Conservation (phyloP, 2,888 invertebrate genomes). For the Cephus rjabovi region DNA sequence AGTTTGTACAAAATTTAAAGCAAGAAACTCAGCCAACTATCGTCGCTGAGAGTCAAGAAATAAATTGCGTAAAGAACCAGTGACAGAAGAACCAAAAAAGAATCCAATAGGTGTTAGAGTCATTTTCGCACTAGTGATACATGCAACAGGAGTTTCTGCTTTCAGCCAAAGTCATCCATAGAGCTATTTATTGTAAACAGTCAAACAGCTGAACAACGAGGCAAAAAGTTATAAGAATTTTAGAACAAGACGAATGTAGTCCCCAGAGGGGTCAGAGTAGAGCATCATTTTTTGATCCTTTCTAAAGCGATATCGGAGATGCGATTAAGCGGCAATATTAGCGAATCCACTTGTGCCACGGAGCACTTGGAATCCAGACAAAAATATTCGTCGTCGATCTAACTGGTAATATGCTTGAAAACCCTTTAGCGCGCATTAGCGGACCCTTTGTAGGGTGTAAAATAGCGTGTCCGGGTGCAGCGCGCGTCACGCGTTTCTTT, state of each 20-base stretch:
- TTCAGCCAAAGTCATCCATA: background rate
- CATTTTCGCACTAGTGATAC: background rate
- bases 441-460: slow-evolving; percentile 34
- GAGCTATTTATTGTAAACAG: too few species aligned
- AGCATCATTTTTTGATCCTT: background rate
- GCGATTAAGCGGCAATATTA: slow-evolving; percentile 22
- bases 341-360: slow-evolving; percentile 16
- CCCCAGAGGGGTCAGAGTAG: background rate
- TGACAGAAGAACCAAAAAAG: background rate
- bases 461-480: slow-evolving; percentile 29
- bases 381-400: slow-evolving; percentile 13
- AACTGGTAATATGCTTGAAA: slow-evolving; percentile 13
- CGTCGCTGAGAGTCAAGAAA: background rate
- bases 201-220: background rate
- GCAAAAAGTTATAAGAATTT: background rate
- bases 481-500: slow-evolving; percentile 35
- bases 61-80: background rate
- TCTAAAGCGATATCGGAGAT: slow-evolving; percentile 7
- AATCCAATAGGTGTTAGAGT: background rate
- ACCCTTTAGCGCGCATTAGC: slow-evolving; percentile 26
- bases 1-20: background rate
- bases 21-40: background rate
- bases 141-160: background rate
- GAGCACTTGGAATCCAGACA: slow-evolving; percentile 5
- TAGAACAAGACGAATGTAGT: background rate